Conservation (phyloP, 2,888 invertebrate species). For the Pogonocherus hispidulus region DNA sequence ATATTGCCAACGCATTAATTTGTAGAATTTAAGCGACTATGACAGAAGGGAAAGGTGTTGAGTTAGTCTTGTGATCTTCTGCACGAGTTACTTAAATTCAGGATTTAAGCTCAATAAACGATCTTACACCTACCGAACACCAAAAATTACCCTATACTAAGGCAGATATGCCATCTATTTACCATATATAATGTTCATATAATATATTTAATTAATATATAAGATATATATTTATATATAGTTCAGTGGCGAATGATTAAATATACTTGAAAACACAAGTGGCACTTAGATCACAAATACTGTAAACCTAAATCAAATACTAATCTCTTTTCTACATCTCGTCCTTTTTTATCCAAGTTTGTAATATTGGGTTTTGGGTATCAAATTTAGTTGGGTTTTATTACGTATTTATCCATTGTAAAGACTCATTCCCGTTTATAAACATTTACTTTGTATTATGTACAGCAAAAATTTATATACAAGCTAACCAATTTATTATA, state of each 20-base stretch:
- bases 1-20: constrained; percentile 50
- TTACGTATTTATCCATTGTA: constrained; percentile 40
- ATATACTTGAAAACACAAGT: constrained; percentile 79
- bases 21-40: constrained; percentile 41
- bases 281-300: constrained; percentile 86
- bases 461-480: background rate
- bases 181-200: constrained; percentile 64
- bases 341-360: constrained; percentile 47
- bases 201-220: constrained; percentile 65
- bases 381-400: constrained; percentile 39
- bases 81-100: constrained; percentile 44
- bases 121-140: constrained; percentile 68
- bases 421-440: background rate
- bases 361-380: constrained; percentile 56
- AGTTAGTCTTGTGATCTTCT: constrained; percentile 32
- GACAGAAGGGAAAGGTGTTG: constrained; percentile 31
- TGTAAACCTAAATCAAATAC: constrained; percentile 74
- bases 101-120: constrained; percentile 63
- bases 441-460: background rate
- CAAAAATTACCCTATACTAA: constrained; percentile 65
- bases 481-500: background rate
- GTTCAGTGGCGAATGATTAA: constrained; percentile 68
- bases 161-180: constrained; percentile 65
- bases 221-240: constrained; percentile 68
- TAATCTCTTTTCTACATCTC: constrained; percentile 47